Percentiles rank a stretch among this genome's conserved stretches.
These are phyloP conservation scores for Athalia cordata DNA, from an alignment of 2,888 invertebrate genomes.

Conservation along the genomic window DNA sequence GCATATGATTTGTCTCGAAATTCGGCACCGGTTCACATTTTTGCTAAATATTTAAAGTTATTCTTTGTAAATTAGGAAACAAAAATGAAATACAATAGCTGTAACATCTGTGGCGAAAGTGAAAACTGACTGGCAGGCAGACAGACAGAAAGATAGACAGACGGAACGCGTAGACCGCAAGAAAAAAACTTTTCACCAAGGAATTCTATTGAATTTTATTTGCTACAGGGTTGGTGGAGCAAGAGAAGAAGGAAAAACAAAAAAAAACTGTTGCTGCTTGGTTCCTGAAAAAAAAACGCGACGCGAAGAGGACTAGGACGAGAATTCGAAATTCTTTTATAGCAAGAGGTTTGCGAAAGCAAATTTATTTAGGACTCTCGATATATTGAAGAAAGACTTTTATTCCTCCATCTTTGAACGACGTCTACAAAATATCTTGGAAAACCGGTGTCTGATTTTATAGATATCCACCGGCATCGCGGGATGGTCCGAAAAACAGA, in stretches of 20 bases:
- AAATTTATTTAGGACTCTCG: conserved; percentile 55
- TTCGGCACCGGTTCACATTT: no score
- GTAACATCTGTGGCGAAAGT: background rate
- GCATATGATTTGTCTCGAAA: no score
- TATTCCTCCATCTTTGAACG: conserved; percentile 49
- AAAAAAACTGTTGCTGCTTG: background rate
- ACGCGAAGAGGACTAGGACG: conserved; percentile 10
- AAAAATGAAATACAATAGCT: no score
- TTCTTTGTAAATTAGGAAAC: background rate
- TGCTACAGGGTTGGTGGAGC: conserved; percentile 2
- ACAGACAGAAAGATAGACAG: background rate
- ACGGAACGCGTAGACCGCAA: background rate
- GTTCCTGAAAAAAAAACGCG: background rate
- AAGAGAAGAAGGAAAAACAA: background rate
- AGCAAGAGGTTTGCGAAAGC: conserved; percentile 38
- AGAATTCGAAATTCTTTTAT: conserved; percentile 9
- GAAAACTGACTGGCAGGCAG: conserved; percentile 11
- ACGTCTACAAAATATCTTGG: conserved; percentile 43
- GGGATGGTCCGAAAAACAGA: background rate
- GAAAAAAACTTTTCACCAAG: background rate
- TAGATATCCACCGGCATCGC: background rate
- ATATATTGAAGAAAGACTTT: conserved; percentile 48
- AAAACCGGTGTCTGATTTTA: conserved; percentile 21
- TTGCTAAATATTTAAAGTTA: background rate
- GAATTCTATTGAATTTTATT: conserved; percentile 41